Base-by-base conservation (phyloP, 2,113 vertebrate species). In the Nettapus auritus region DNA sequence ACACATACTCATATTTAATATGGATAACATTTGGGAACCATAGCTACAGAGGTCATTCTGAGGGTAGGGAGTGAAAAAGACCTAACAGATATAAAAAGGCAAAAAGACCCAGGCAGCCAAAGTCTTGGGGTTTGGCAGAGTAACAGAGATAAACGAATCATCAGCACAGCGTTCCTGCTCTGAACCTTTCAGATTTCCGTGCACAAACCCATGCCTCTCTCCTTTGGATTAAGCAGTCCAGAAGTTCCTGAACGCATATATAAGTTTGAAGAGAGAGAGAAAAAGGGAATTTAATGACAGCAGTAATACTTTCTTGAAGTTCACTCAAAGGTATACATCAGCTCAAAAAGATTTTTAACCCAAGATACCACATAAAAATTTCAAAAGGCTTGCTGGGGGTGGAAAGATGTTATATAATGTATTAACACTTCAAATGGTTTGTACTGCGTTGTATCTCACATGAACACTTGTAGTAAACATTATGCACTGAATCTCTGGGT, bases 101-200 rank as follows among this genome's bases (percentile, higher is more conserved):
- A 19, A 34, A 56, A 34, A 50, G 38, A 40, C 2, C 26, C 57
- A 62, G 26, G 81, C 73, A 93, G 84, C 84, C 89, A 82, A 78
- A 95, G 44, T 79, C 84, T 18, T 48, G n/a, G 94, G 52, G 50
- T 31, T 60, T 95, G 86, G 80, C 93, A 93, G 66, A 81, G 64
- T 26, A 78, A 63, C 64, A 91, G 70, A 95, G 74, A 90, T 57
- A 92, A 90, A 79, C 28, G 13, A 64, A 64, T 60, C 68, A 77
- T 78, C 90, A 88, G 60, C 76, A 34, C 46, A 90, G 82, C 86
- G 74, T 52, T 67, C 60, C 82, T 86, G 60, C 64, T 40, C 56
- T 0, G 0, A 87, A 53, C 78, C 75, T 62, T 69, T 69, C 87
- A 0, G 8, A 44, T 76, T 11, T 44, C 87, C 26, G 0, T 1